Base-by-base conservation (phyloP, 2,113 vertebrate species). In the Pitta sordida region DNA sequence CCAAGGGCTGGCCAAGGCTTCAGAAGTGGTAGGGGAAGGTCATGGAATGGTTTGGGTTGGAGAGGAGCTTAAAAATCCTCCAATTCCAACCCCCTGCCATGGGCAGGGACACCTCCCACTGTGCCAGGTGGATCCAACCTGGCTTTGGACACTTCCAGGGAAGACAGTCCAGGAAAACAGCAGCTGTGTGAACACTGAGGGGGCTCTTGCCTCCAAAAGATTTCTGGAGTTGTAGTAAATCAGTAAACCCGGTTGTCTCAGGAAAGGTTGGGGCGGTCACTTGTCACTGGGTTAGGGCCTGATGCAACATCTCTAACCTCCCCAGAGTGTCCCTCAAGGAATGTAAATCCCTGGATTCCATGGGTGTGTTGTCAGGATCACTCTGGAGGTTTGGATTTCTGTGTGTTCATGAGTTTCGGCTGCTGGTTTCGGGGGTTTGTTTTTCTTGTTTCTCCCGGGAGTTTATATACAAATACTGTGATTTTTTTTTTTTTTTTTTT, bases 231-330 rank as follows among this genome's bases (percentile, higher is more conserved):
- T 1, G 3, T 37, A 26, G 10, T n/a, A 6, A 48, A 27, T 3
- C 6, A 70, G 7, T 15, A 60, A 24, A 6, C 5, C 5, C 32
- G 41, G 9, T 52, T 43, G 37, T 71, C 73, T 27, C 1, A 2
- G 39, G 73, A 3, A 18, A 5, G 41, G 20, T 1, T 3, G 6
- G 0, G 49, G 1, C 30, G 77, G 18, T 30, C 17, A 0, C 41
- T 29, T 8, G 10, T 11, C 58, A 2, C 4, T 4, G 14, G 32
- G 32, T 22, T 46, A 21, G n/a, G 24, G 39, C 58, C 70, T 86
- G 80, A 19, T 62, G 1, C 4, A 9, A 8, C 60, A 22, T 3
- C 49, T 15, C 7, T 32, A 43, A 3, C n/a, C 22, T 5, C 19
- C 26, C 3, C 13, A 2, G 3, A 0, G 12, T 11, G 34, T 30